These are phyloP conservation scores for Turritopsis dohrnii DNA, from an alignment of 30 jellyfish, hydroid and myxozoan genomes.

Conservation along the genomic window DNA sequence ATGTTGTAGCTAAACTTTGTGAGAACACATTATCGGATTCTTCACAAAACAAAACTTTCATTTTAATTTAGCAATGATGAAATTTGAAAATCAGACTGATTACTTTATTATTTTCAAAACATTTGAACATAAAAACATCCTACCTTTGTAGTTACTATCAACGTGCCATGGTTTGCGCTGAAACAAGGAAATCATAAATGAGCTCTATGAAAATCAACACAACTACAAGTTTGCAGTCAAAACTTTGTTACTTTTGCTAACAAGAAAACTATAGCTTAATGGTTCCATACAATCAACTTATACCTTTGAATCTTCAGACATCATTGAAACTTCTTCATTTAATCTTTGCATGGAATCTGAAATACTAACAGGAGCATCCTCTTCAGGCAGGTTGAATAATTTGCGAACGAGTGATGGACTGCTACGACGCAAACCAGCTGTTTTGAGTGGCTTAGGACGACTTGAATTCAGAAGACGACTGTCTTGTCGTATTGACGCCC, in stretches of 20 bases:
- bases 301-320: background rate
- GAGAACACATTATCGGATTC: no score
- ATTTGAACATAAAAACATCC: background rate
- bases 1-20: no score
- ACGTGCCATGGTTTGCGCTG: background rate
- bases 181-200: background rate
- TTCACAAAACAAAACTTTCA: no score
- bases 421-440: background rate
- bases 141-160: background rate
- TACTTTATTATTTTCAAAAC: background rate
- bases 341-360: conserved; percentile 4
- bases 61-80: no score
- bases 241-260: no score
- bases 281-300: no score
- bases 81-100: background rate
- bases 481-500: conserved; percentile 28
- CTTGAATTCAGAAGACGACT: conserved; percentile 18
- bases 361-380: background rate
- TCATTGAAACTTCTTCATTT: conserved; percentile 5
- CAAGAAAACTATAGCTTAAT: no score
- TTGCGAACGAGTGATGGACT: background rate
- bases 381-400: conserved; percentile 14
- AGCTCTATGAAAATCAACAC: no score
- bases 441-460: conserved; percentile 12
- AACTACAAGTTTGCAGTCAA: no score